Conservation (phyloP, 2,888 invertebrate genomes). For the Troides aeacus region DNA sequence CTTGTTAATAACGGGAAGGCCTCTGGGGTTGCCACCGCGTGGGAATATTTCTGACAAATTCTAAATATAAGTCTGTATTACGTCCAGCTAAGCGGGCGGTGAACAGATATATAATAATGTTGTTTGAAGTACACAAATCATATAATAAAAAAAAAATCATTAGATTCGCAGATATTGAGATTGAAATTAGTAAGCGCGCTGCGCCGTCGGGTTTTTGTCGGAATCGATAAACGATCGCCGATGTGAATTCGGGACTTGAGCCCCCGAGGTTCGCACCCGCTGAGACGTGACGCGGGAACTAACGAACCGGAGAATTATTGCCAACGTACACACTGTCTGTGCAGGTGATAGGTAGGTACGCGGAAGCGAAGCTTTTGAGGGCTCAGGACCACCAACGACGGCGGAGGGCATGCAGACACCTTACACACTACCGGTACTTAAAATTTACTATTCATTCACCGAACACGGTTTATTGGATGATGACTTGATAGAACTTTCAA, state of each 20-base stretch:
- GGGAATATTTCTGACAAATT: too few species aligned
- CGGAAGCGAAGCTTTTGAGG: slow-evolving; percentile 8
- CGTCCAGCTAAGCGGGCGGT: too few species aligned
- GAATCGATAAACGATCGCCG: slow-evolving; percentile 24
- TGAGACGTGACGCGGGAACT: slow-evolving; percentile 19
- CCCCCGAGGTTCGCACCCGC: slow-evolving; percentile 17
- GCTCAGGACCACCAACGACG: slow-evolving; percentile 14
- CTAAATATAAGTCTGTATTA: too few species aligned
- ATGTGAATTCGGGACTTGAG: slow-evolving; percentile 23
- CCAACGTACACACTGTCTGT: neutral
- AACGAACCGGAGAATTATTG: slow-evolving; percentile 16
- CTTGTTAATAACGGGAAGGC: too few species aligned
- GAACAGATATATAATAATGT: too few species aligned
- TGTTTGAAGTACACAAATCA: neutral
- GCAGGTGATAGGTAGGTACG: neutral
- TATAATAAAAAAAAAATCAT: neutral
- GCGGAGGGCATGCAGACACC: neutral
- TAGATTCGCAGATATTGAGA: neutral
- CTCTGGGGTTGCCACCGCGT: too few species aligned
- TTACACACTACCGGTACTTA: slow-evolving; percentile 4
- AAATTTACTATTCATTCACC: neutral
- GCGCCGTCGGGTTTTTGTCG: slow-evolving; percentile 21
- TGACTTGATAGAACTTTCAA: too few species aligned
- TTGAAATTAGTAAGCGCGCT: slow-evolving; percentile 12
- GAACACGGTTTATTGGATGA: too few species aligned